These are phyloP conservation scores for Hedychridium roseum DNA, from an alignment of 2,888 invertebrate genomes.

Conservation along the genomic window DNA sequence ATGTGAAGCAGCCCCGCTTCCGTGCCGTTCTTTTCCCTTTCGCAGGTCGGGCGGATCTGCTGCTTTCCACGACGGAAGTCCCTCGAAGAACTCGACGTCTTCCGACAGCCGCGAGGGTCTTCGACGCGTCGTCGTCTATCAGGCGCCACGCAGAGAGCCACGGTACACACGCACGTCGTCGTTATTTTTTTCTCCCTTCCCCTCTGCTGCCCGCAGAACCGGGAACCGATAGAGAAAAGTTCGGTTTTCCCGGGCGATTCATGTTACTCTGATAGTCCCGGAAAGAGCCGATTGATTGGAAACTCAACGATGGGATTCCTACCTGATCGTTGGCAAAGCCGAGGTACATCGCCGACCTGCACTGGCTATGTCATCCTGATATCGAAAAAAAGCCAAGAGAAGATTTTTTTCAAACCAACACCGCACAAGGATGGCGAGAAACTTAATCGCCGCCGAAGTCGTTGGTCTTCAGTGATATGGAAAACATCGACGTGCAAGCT, in stretches of 20 bases:
- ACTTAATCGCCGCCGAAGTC: too few relatives aligned
- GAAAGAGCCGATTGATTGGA: constrained; percentile 64
- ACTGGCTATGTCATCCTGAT: constrained; percentile 51
- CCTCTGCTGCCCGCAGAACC: constrained; percentile 22
- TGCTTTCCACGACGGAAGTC: background rate
- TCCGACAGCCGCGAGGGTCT: constrained; percentile 31
- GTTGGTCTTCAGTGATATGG: too few relatives aligned
- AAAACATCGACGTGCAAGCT: background rate
- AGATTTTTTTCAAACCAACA: constrained; percentile 33
- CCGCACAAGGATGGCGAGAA: too few relatives aligned
- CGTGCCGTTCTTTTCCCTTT: background rate
- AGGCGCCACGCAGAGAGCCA: constrained; percentile 40
- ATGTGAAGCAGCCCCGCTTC: constrained; percentile 31
- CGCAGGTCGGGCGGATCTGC: background rate
- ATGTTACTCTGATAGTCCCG: constrained; percentile 61
- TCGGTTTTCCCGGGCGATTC: constrained; percentile 60
- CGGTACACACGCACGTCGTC: constrained; percentile 28
- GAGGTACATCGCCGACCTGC: constrained; percentile 9
- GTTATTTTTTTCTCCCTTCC: constrained; percentile 40
- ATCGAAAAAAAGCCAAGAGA: constrained; percentile 50
- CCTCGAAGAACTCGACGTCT: constrained; percentile 13
- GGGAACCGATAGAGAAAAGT: constrained; percentile 60
- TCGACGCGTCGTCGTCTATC: constrained; percentile 35
- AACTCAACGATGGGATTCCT: constrained; percentile 53
- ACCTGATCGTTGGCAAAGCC: constrained; percentile 40